Evolutionary conservation across 2,797 vertebrate genomes (phyloP), one percentile per base, ranked within the genome.

Genomic region (Salmo trutta): DNA sequence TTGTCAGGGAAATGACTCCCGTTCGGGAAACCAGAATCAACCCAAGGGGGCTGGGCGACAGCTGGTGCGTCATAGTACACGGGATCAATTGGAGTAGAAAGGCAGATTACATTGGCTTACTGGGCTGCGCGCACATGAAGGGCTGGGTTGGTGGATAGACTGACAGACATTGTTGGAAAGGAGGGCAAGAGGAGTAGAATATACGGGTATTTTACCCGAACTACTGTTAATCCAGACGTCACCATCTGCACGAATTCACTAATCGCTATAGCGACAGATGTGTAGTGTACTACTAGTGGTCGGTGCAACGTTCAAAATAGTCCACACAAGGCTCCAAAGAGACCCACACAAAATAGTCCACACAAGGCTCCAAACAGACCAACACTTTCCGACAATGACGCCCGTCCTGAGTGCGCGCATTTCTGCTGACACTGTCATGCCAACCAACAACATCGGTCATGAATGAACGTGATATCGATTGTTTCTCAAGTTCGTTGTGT

Each of bases 241-340:
- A 68, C 78, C 84, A 84, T 89, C 88, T 89, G 88, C 56, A 79
- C 73, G 67, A 31, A 56, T 74, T 68, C 68, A 24, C 75, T 47
- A 62, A 79, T 41, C 64, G 73, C 75, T 52, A 14, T 54, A 10
- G 36, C 19, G 12, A 68, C 64, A 68, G 17, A 68, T 31, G 5
- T 68, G 66, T 33, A 19, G 65, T 67, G 29, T 68, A 16, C 6
- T 17, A 3, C 4, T 33, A 33, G 1, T 2, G 12, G 29, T 33
- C 27, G 29, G 5, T 15, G 7, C 7, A 17, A 68, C 6, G 66
- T 36, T 5, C 15, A 15, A 17, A 67, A 5, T 5, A 6, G 15
- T 29, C 4, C 29, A 65, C 24, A 64, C 21, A 29, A 16, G 5
- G 10, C 41, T 47, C 41, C 41, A 47, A 12, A 47, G 1, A 47